These are phyloP conservation scores for Oryctolagus cuniculus DNA, from an alignment of 2,113 vertebrate genomes.

Conservation along the genomic window mOryCun1.1 NC_091432.1:175624501-175625000, in stretches of 20 bases:
- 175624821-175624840: background rate
- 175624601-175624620: background rate
- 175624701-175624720: background rate
- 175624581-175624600: background rate
- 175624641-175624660: background rate
- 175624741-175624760: background rate
- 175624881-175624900: background rate
- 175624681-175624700: background rate
- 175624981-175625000: background rate
- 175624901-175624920: background rate
- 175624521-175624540: background rate
- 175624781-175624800: background rate
- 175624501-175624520: background rate
- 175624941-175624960: background rate
- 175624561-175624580: background rate
- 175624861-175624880: background rate
- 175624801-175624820: conserved; percentile 16
- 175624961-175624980: background rate
- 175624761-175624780: background rate
- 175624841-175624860: background rate
- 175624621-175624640: background rate
- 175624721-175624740: background rate
- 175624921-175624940: background rate
- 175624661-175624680: background rate
- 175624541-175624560: background rate